Base-by-base conservation (phyloP, 2,888 invertebrate species). In the Idaea dimidiata region DNA sequence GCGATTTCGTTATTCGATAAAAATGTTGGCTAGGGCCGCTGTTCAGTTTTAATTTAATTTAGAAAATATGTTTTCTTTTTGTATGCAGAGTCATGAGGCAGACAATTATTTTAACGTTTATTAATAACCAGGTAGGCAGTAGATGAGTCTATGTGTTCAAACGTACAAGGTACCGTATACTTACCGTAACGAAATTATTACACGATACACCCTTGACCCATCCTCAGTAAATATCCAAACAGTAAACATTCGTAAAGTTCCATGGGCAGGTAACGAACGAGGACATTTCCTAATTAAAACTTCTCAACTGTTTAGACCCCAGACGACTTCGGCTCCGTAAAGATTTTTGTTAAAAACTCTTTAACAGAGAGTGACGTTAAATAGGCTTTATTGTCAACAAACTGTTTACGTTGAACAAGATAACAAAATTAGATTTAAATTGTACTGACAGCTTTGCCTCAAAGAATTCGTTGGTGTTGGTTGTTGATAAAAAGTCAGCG, bases 231-330 rank as follows among this genome's bases (percentile, higher is more conserved):
- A 24, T 24, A 24, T 24, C 24, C 5, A 24, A 24, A 24, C 5
- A 24, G 24, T 43, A 43, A 8, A 43, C 14, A 14, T 10, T 8
- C 14, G 43, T 43, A 43, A 43, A 43, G 43, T 43, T 43, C 14
- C 43, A 43, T 10, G 10, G 43, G 43, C 14, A 43, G 43, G 43
- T 72, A 73, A 73, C 76, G 72, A 78, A 76, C 77, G 75, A 76
- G 76, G 79, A 77, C 78, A 77, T 75, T 70, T 77, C 43, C 76
- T 80, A 82, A 83, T 83, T 83, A 83, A 83, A 84, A 83, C 77
- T 82, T 82, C 65, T 59, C 60, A 66, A 65, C 71, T 69, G 76
- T 78, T 75, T 62, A 65, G 63, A 64, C 68, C 69, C 64, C 72
- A 64, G 66, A 73, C 69, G 65, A 68, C 73, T 73, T 70, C 73